Conservation (phyloP, 1,140 invertebrate genomes). For the Grapholita molesta region DNA sequence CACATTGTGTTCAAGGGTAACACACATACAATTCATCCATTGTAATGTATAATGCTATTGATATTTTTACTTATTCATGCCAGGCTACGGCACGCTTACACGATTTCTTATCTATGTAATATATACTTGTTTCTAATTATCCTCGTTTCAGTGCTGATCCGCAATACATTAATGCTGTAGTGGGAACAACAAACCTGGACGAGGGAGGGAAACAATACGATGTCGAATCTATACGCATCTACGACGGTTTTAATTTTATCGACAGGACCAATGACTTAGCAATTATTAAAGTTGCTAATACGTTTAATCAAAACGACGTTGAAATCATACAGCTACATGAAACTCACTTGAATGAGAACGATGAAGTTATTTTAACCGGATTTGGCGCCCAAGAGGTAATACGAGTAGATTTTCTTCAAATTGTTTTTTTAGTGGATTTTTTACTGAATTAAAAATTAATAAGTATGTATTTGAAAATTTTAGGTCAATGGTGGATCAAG, state of each 20-base stretch:
- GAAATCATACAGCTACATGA: constrained; percentile 38
- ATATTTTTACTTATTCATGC: too few species aligned
- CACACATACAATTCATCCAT: constrained; percentile 27
- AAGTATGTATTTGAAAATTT: constrained; percentile 19
- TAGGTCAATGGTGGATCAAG: constrained; percentile 54
- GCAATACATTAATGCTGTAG: constrained; percentile 47
- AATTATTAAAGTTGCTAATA: constrained; percentile 40
- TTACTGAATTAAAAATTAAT: not conserved
- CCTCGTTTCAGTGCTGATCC: constrained; percentile 46
- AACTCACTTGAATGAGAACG: constrained; percentile 40
- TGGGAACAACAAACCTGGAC: constrained; percentile 55
- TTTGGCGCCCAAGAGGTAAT: constrained; percentile 57
- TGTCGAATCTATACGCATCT: constrained; percentile 38
- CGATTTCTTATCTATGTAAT: not conserved
- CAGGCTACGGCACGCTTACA: not conserved
- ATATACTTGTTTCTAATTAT: not conserved
- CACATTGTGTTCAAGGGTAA: constrained; percentile 63
- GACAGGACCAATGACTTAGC: constrained; percentile 55
- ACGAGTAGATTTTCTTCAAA: not conserved
- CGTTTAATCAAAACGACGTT: constrained; percentile 39
- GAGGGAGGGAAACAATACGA: constrained; percentile 35
- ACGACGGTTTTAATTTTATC: constrained; percentile 44
- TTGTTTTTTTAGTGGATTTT: not conserved
- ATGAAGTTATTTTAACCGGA: constrained; percentile 46
- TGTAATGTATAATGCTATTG: too few species aligned